These are phyloP conservation scores for Lethocerus indicus DNA, from an alignment of 1,140 invertebrate species.

Conservation along the genomic window DNA sequence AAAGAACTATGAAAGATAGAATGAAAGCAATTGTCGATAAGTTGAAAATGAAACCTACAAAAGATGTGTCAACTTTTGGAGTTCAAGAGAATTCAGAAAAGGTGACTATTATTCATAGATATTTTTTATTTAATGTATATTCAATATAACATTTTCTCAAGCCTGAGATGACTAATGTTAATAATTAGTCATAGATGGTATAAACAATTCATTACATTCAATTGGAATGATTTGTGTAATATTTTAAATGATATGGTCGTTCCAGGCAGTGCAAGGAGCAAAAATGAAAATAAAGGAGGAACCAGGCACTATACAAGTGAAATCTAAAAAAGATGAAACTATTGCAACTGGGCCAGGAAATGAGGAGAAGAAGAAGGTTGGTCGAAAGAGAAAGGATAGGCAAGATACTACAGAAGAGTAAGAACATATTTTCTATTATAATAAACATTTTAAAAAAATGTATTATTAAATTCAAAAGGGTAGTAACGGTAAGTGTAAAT, in stretches of 20 bases:
- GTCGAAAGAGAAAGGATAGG: constrained; percentile 10
- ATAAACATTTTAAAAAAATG: neutral
- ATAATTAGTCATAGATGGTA: too few relatives aligned
- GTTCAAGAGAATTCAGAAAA: constrained; percentile 12
- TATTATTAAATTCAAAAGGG: neutral
- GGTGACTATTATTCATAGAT: neutral
- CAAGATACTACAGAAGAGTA: constrained; percentile 5
- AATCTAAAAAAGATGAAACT: constrained; percentile 9
- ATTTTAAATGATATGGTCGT: too few relatives aligned
- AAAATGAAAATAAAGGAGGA: neutral
- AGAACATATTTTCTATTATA: neutral
- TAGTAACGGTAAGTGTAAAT: too few relatives aligned
- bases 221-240: too few relatives aligned
- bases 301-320: too few relatives aligned
- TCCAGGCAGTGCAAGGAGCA: constrained; percentile 2
- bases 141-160: neutral
- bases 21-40: constrained; percentile 17
- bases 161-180: too few relatives aligned
- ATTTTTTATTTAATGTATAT: neutral
- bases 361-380: constrained; percentile 12
- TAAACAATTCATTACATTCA: too few relatives aligned
- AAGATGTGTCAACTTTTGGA: constrained; percentile 1
- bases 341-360: neutral
- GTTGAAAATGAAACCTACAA: constrained; percentile 12
- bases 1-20: constrained; percentile 17